Conservation (phyloP, 1,140 invertebrate genomes). For the Drosophila melanica region DNA sequence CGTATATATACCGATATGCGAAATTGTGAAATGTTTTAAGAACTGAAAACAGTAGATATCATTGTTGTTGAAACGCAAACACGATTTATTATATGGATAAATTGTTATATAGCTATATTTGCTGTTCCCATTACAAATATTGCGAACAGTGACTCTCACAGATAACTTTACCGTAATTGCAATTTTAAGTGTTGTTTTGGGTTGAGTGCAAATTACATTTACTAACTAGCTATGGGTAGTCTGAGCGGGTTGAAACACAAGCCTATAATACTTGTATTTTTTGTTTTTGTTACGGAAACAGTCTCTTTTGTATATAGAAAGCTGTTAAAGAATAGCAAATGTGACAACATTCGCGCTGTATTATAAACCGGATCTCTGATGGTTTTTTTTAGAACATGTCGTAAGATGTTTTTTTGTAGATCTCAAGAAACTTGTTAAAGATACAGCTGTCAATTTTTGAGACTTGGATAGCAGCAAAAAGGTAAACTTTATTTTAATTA, state of each 20-base stretch:
- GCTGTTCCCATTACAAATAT: conserved; percentile 13
- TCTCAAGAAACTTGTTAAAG: background rate
- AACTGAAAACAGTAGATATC: conserved; percentile 19
- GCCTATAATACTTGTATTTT: no score
- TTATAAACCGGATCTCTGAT: conserved; percentile 21
- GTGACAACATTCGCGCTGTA: conserved; percentile 4
- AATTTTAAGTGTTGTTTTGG: no score
- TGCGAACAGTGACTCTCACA: background rate
- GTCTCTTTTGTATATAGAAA: conserved; percentile 27
- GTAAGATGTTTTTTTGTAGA: background rate
- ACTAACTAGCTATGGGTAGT: background rate
- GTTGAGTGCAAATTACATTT: background rate
- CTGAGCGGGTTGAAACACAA: background rate
- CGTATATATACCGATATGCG: background rate
- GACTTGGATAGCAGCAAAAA: background rate
- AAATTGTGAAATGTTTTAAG: conserved; percentile 21
- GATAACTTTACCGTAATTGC: background rate
- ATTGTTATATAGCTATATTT: conserved; percentile 19
- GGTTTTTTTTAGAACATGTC: background rate
- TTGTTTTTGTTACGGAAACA: background rate
- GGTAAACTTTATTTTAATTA: no score
- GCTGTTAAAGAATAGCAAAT: background rate
- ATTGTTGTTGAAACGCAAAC: conserved; percentile 28
- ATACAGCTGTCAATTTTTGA: background rate
- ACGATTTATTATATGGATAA: conserved; percentile 1